Percentiles rank a stretch among this genome's conserved stretches.
Conservation (phyloP, 2,797 vertebrate species). For the Heteromormyrus szaboi region DNA sequence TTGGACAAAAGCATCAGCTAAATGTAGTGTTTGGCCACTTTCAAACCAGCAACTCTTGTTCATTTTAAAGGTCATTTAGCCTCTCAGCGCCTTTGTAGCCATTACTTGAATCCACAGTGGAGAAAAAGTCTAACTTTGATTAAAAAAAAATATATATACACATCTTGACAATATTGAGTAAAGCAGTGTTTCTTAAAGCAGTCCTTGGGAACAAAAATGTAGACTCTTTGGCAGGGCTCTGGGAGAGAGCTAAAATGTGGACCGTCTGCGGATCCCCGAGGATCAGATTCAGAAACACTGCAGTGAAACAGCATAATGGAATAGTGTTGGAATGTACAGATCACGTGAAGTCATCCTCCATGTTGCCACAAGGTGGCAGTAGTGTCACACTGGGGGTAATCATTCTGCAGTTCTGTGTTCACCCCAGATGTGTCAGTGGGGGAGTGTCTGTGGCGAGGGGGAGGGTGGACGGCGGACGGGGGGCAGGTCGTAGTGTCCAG, state of each 20-base stretch:
- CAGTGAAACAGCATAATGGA: not conserved
- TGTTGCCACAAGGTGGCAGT: not conserved
- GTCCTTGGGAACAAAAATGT: not conserved
- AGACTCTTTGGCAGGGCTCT: not conserved
- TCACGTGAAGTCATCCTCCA: not conserved
- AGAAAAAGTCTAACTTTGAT: not conserved
- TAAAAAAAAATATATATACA: not conserved
- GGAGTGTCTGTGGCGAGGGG: slow-evolving; percentile 58
- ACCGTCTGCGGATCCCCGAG: not conserved
- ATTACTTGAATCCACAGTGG: not conserved
- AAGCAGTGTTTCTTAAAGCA: not conserved
- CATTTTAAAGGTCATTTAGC: not conserved
- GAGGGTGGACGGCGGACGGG: slow-evolving; percentile 72
- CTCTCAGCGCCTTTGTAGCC: not conserved
- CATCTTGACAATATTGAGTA: not conserved
- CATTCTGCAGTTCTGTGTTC: not conserved
- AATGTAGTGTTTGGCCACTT: not conserved
- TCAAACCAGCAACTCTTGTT: not conserved
- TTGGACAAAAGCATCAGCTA: not conserved
- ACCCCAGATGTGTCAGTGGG: slow-evolving; percentile 43
- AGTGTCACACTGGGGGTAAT: not conserved
- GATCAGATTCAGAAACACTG: not conserved
- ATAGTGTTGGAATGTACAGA: not conserved
- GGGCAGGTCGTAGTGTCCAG: slow-evolving; percentile 85
- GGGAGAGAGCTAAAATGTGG: not conserved